phyloP scores from a whole-genome alignment of 2,888 invertebrate species.

The Tetramorium bicarinatum region DNA sequence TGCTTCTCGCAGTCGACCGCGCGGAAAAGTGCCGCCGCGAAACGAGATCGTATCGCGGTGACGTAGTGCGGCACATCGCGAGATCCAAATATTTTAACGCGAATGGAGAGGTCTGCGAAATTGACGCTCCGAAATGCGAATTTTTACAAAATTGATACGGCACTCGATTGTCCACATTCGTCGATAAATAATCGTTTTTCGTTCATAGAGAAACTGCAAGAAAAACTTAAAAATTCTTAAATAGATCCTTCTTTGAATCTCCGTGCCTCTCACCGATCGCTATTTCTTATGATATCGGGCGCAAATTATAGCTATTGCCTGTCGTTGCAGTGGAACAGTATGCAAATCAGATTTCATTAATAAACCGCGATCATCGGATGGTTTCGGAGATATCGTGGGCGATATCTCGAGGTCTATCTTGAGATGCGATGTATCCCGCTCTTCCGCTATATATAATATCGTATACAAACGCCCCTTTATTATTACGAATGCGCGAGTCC shows the following conservation, averaged over 20 bases:
- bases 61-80: conserved; percentile 38
- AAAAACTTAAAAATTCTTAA: no score
- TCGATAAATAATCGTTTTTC: no score
- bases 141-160: no score
- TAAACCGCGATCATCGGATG: conserved; percentile 47
- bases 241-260: background rate
- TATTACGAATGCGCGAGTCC: conserved; percentile 68
- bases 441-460: conserved; percentile 43
- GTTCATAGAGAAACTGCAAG: no score
- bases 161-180: no score
- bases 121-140: no score
- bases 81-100: conserved; percentile 34
- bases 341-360: conserved; percentile 54
- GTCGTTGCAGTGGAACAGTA: conserved; percentile 28
- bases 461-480: conserved; percentile 50
- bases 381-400: conserved; percentile 66
- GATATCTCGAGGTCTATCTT: conserved; percentile 65
- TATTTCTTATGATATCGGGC: background rate
- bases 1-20: conserved; percentile 47
- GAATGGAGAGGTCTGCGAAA: background rate
- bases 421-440: conserved; percentile 34
- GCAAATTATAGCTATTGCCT: conserved; percentile 31
- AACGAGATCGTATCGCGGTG: conserved; percentile 70
- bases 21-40: conserved; percentile 71
- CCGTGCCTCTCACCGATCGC: background rate